Base-by-base conservation (phyloP, 1,140 invertebrate genomes). In the Solenopsis invicta region DNA sequence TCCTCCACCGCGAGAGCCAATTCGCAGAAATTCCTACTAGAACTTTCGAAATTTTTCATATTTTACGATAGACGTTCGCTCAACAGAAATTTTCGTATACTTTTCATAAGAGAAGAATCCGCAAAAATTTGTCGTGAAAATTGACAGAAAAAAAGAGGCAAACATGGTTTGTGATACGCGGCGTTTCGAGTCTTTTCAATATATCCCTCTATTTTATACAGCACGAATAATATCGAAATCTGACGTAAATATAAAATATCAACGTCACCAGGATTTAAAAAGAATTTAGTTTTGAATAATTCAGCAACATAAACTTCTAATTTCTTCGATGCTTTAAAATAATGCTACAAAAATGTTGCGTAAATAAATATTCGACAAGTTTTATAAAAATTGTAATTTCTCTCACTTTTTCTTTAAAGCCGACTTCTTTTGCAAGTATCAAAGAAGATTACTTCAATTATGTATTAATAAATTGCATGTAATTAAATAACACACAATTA, bases 1-100 rank as follows among this genome's bases (percentile, higher is more conserved):
- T 87, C 52, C 74, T 85, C 61, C 21, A 21, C 10, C 21, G 41
- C 41, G n/a, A 67, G 18, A 84, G 56, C 54, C 41, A 75, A 61
- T 71, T 34, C 41, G 37, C 67, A 6, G 8, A 0, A 61, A 41
- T 69, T 82, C 37, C 18, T 61, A 59, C 45, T 82, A 21, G 29
- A 74, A n/a, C 48, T 82, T 48, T 41, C 37, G 41, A 59, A 54
- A 41, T 41, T 56, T 54, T 21, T 29, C n/a, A 18, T 56, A 45
- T 56, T 81, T 81, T 71, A 59, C 66, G 50, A 54, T 41, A 13
- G 21, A 41, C 34, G n/a, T 45, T 45, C 13, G 48, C 9, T 29
- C 13, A 41, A 41, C 16, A 54, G 4, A 71, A 67, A 41, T 76
- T 71, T 56, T 61, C 29, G 16, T 37, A 10, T n/a, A 54, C 13